A percentile compares a stretch with the other conserved stretches of the same genome.
phyloP scores from a whole-genome alignment of 2,113 vertebrate genomes.

The Cettia cetti region DNA sequence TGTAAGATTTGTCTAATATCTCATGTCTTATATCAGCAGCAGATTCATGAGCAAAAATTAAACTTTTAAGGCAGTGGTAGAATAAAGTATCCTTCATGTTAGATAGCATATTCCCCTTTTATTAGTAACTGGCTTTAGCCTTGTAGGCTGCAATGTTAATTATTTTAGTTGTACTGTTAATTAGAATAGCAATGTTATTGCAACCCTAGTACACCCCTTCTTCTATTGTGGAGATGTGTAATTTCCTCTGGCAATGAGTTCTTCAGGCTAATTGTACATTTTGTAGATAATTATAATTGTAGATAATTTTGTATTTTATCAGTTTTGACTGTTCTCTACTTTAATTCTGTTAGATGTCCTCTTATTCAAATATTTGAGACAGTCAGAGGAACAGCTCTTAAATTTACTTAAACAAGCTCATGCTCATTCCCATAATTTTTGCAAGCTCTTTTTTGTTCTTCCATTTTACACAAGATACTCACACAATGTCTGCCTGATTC shows the following conservation, averaged over 20 bases:
- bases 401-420: not conserved
- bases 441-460: not conserved
- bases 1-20: not conserved
- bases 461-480: not conserved
- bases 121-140: not conserved
- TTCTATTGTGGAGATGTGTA: not conserved
- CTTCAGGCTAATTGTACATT: slow-evolving; percentile 17
- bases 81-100: not conserved
- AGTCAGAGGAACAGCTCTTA: not conserved
- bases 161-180: not conserved
- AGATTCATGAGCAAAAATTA: not conserved
- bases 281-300: slow-evolving; percentile 16
- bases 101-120: not conserved
- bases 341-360: not conserved
- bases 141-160: not conserved
- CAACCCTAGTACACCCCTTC: not conserved
- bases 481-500: not conserved
- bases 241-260: slow-evolving; percentile 36
- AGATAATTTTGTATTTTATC: slow-evolving; percentile 30
- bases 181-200: not conserved
- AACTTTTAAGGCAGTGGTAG: not conserved
- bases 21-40: not conserved
- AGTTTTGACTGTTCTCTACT: not conserved
- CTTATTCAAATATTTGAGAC: slow-evolving; percentile 6
- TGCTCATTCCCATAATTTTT: not conserved